Evolutionary conservation across 2,113 vertebrate species (phyloP), one percentile per base, ranked within the genome.

Genomic region (Kryptolebias marmoratus): DNA sequence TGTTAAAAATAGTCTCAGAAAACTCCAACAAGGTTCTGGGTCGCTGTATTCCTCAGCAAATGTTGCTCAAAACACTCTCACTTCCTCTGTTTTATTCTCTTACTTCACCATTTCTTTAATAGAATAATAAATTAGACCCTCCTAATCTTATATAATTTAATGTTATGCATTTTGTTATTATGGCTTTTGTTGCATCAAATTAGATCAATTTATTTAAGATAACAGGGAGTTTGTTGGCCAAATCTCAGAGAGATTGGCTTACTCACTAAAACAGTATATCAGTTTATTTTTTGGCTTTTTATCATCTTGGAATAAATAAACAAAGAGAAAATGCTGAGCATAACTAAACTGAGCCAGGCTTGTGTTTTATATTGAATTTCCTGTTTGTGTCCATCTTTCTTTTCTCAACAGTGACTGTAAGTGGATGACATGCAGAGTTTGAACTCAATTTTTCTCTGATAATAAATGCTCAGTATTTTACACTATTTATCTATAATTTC

Each of bases 321-420:
- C 6, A 55, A 55, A 39, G 15, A 53, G 18, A 76, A 86, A 81
- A 47, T 68, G 90, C 87, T 90, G 87, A 91, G 78, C 67, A 45
- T 64, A 57, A 48, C 60, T 64, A 57, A 84, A 76, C 53, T 13
- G 52, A 48, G 67, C 63, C 83, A 82, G 68, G 18, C 66, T 49
- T 31, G 63, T 64, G 64, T 75, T 77, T 83, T 59, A 75, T 71
- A 57, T 69, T 45, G 39, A 62, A 57, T 71, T 71, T 64, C 50
- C 63, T 68, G 54, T 79, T 73, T 31, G 52, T 30, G 31, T 80
- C 30, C 47, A 57, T 39, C 73, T 60, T 62, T 49, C 18, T 3
- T 61, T 79, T n/a, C 58, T 67, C 71, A 59, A 73, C 44, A 18
- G 39, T 50, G 3, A 52, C 18, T 49, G 27, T 39, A 71, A 16